Base-by-base conservation (phyloP, 2,888 invertebrate genomes). In the Lamellibrachia columna region DNA sequence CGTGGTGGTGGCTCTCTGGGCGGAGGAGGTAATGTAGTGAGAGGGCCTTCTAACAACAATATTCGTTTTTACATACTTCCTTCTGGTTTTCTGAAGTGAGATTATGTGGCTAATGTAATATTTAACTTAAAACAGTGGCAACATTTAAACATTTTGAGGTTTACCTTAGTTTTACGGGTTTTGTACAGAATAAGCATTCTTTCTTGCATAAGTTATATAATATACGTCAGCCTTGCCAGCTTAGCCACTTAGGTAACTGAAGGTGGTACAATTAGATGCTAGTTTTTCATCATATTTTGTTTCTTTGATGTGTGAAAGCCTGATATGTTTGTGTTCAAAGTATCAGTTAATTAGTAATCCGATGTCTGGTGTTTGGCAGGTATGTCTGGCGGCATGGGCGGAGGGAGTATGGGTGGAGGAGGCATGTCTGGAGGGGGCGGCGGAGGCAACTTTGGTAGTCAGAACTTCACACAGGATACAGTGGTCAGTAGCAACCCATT, bases 381-480 rank as follows among this genome's bases (percentile, higher is more conserved):
- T 40, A 93, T 94, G 92, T 92, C 92, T 92, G 93, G 94, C 28
- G 93, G 93, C 40, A 94, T 94, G 93, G 93, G 94, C 75, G 90
- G 94, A 11, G 92, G 93, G 52, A 53, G 60, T 22, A 90, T 52
- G n/a, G 90, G 92, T 75, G 92, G 91, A 90, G 92, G 92, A 53
- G 90, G 90, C 52, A 93, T 40, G 40, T 40, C 40, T 40, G 91
- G 91, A 90, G 93, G 94, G 93, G 94, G 94, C 93, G 93, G 95
- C 94, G 91, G 90, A 52, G 92, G 91, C 40, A 93, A 95, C 95
- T 93, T 96, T 95, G 94, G 96, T 96, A 92, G 93, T 55, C 93
- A 93, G 93, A 93, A 93, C 93, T 94, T 94, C 93, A 92, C 93
- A 92, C 93, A 93, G 55, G 92, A 93, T 90, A 75, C 75, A 75